A percentile compares a stretch with the other conserved stretches of the same genome.
These are phyloP conservation scores for Spondyliosoma cantharus DNA, from an alignment of 2,797 vertebrate species.

Conservation along the genomic window DNA sequence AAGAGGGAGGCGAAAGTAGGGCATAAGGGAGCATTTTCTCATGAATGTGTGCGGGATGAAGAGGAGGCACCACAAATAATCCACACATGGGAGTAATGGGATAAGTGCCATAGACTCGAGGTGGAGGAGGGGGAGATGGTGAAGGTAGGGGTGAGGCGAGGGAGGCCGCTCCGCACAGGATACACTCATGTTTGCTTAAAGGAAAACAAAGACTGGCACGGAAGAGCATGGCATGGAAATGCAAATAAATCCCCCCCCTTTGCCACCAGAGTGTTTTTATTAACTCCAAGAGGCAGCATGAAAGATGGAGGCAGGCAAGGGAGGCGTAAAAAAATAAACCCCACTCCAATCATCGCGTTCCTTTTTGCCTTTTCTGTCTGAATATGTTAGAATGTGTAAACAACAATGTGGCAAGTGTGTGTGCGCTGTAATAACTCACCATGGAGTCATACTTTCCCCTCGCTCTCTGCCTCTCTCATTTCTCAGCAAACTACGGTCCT, in stretches of 20 bases:
- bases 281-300: constrained; percentile 52
- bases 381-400: constrained; percentile 61
- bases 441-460: constrained; percentile 49
- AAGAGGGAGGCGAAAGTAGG: constrained; percentile 56
- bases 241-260: constrained; percentile 59
- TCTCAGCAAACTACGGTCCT: constrained; percentile 47
- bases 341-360: constrained; percentile 40
- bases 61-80: constrained; percentile 55
- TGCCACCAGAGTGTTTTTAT: constrained; percentile 64
- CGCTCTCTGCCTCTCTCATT: constrained; percentile 23
- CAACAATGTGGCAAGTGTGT: constrained; percentile 37
- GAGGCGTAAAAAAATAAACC: constrained; percentile 35
- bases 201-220: constrained; percentile 64
- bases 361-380: constrained; percentile 48
- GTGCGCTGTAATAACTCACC: constrained; percentile 55
- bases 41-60: constrained; percentile 36
- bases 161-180: constrained; percentile 38
- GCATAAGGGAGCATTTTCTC: constrained; percentile 34
- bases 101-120: constrained; percentile 45
- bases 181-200: constrained; percentile 61
- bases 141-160: constrained; percentile 26
- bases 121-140: background rate
- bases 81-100: constrained; percentile 46
- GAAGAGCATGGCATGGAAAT: constrained; percentile 57
- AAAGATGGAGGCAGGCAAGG: constrained; percentile 46